Evolutionary conservation across 2,888 invertebrate genomes (phyloP), one percentile per base, ranked within the genome.

Genomic region (Stramonita haemastoma): DNA sequence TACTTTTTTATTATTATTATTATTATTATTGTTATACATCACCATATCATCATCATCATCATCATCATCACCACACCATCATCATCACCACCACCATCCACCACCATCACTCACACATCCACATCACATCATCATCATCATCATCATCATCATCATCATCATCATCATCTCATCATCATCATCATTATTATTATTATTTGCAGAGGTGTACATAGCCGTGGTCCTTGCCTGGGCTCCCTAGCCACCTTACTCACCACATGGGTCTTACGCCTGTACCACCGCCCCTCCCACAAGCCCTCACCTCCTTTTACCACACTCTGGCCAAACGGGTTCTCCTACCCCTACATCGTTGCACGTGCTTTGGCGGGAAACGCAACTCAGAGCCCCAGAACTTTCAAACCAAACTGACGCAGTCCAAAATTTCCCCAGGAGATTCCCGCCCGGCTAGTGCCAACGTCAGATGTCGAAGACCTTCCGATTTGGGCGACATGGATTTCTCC

Each of bases 191-290:
- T 1, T 77, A 11, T 77, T 13, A n/a, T 77, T 84, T 84, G 8
- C 86, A 86, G 86, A 86, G 66, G 86, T 86, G 8, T 86, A 86
- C 86, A 66, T 86, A 19, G 86, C 86, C 4, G 86, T 86, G 1
- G 57, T 66, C 15, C 86, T 86, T 86, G 86, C 36, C 57, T 86
- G n/a, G 86, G 86, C 22, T 60, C 32, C 70, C 86, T 86, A 29
- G 60, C 70, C 32, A 86, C 86, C 29, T 29, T 86, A 17, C 66
- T 86, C 19, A 86, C 86, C 32, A 86, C 86, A n/a, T 86, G 86
- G 86, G 22, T 86, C 15, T 34, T 86, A 15, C 29, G 32, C 36
- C 34, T 86, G 13, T 86, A 86, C 36, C 86, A 86, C 66, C 22
- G 15, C 29, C 70, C 86, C n/a, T 8, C n/a, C 19, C 32, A 60